Evolutionary conservation across 2,113 vertebrate species (phyloP), one percentile per base, ranked within the genome.

Genomic region (Phalacrocorax pelagicus): DNA sequence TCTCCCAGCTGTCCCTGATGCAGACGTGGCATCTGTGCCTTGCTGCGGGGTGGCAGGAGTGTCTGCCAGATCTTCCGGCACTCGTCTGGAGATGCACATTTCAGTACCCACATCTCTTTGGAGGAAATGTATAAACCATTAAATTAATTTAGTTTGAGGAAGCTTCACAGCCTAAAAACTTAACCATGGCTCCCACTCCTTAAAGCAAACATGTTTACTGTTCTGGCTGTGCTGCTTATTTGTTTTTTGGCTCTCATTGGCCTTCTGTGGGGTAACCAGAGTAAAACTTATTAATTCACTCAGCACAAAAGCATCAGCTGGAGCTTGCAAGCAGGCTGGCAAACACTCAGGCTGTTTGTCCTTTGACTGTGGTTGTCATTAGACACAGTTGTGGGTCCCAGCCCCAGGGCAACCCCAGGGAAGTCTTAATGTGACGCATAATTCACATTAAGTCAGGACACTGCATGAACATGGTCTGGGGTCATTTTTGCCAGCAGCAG

Each of bases 241-340:
- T 85, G 54, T 4, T 27, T 86, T 81, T 89, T 94, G 86, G 72
- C 69, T 81, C 81, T 94, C 49, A 62, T 81, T 67, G 87, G 44
- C 42, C 52, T 86, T 70, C 75, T 73, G 19, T n/a, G 63, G 55
- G n/a, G 58, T 21, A 93, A 29, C 23, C 44, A 52, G 58, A 83
- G 62, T 74, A 73, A 73, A 86, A 80, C 15, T 72, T 52, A 65
- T 5, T 82, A 34, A 74, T 81, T 88, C 26, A 17, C 40, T 75
- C 34, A 79, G 81, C 30, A 51, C 55, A 88, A 47, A 94, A 15
- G 29, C n/a, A 21, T 86, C n/a, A 58, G 23, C 81, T 70, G 46
- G 46, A 72, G 62, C 51, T 49, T 34, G 46, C 26, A 32, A 15
- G 44, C 58, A 51, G 70, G 36, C 66, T 73, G 81, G 40, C 69